These are phyloP conservation scores for Brachionus plicatilis DNA, from an alignment of 1,140 invertebrate species.

Conservation along the genomic window DNA sequence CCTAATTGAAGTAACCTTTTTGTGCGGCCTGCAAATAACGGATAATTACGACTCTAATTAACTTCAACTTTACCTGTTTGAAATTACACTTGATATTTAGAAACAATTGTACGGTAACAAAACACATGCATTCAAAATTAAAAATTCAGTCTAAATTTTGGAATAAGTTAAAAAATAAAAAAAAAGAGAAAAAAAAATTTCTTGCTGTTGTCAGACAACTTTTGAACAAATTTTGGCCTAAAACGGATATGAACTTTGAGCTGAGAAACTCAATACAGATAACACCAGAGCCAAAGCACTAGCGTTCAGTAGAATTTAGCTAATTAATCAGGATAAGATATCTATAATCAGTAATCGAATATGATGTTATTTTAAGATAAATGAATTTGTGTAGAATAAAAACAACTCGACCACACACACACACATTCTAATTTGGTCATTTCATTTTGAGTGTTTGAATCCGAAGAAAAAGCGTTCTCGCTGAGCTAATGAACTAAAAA, in stretches of 20 bases:
- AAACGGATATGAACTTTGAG: background rate
- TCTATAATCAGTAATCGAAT: background rate
- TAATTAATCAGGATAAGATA: conserved; percentile 19
- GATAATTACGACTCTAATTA: conserved; percentile 20
- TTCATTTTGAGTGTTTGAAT: background rate
- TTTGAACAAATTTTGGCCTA: background rate
- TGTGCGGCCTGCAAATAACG: background rate
- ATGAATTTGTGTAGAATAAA: background rate
- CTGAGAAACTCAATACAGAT: background rate
- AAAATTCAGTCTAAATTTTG: background rate
- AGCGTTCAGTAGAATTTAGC: background rate
- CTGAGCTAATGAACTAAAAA: background rate
- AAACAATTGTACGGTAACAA: background rate
- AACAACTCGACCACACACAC: background rate
- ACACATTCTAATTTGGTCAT: background rate
- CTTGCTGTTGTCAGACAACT: background rate
- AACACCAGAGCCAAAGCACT: background rate
- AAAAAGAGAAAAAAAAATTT: background rate
- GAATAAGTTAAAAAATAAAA: background rate
- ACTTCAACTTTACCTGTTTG: conserved; percentile 21
- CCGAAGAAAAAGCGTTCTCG: background rate
- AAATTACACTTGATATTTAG: conserved; percentile 19
- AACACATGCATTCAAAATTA: too few species aligned
- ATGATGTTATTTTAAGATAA: conserved; percentile 18
- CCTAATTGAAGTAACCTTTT: conserved; percentile 19